A percentile compares a stretch with the other conserved stretches of the same genome.
Evolutionary conservation across 1,140 invertebrate species (phyloP).

Genomic region (Samia ricini): DNA sequence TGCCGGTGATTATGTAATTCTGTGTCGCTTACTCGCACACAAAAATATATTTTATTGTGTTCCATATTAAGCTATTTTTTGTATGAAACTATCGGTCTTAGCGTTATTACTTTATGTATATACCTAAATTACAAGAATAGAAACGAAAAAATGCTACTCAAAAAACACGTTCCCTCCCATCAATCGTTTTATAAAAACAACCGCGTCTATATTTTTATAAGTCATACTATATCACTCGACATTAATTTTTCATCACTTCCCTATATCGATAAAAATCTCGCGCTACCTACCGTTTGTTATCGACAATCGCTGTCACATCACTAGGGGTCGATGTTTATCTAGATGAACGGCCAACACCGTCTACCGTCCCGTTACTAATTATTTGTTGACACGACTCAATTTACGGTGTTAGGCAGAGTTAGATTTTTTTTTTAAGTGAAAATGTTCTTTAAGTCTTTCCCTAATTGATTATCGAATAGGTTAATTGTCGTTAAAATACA

Average conservation of each 20-base stretch:
- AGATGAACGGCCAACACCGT: neutral
- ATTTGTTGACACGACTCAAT: neutral
- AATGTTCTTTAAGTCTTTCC: too few species aligned
- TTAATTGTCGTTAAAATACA: too few species aligned
- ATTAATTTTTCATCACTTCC: slow-evolving; percentile 13
- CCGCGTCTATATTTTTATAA: neutral
- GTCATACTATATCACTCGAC: neutral
- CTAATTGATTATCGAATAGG: too few species aligned
- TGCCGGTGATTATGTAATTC: too few species aligned
- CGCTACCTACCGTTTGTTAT: slow-evolving; percentile 2
- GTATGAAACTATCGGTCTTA: too few species aligned
- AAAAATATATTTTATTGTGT: too few species aligned
- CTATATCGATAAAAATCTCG: slow-evolving; percentile 11
- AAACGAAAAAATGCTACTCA: neutral
- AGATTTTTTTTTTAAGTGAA: too few species aligned
- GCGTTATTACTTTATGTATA: too few species aligned
- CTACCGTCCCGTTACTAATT: slow-evolving; percentile 5
- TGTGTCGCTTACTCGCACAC: too few species aligned
- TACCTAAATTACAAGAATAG: too few species aligned
- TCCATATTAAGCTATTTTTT: too few species aligned
- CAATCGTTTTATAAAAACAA: neutral
- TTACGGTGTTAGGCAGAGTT: neutral
- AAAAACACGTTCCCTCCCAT: neutral
- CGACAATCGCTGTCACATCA: slow-evolving; percentile 12
- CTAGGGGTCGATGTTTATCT: slow-evolving; percentile 10